Evolutionary conservation across 2,888 invertebrate species (phyloP).

Genomic region (Nebria salina): DNA sequence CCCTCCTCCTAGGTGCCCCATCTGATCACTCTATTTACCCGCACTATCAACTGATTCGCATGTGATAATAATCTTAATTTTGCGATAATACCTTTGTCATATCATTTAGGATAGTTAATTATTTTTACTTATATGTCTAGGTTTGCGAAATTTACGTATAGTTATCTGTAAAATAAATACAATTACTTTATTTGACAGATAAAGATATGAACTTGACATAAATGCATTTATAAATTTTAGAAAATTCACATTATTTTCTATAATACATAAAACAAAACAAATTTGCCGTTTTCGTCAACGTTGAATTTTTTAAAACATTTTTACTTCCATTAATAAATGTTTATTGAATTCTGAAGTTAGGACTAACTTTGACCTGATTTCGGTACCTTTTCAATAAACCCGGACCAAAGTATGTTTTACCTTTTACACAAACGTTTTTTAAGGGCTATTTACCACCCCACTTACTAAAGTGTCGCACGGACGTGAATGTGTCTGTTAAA

Average conservation of each 20-base stretch:
- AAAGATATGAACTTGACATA: not conserved
- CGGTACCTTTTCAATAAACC: too few species aligned
- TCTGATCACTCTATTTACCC: not conserved
- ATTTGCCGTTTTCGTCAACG: too few species aligned
- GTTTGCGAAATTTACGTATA: not conserved
- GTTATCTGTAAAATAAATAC: not conserved
- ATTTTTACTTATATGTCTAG: not conserved
- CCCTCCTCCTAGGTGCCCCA: not conserved
- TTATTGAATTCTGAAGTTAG: too few species aligned
- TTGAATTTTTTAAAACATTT: too few species aligned
- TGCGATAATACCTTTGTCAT: not conserved
- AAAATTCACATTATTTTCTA: too few species aligned
- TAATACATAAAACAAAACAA: too few species aligned
- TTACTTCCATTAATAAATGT: too few species aligned
- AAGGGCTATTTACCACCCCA: not conserved
- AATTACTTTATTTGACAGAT: not conserved
- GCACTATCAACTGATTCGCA: not conserved
- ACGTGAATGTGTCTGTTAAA: not conserved
- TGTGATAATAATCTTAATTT: not conserved
- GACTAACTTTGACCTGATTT: too few species aligned
- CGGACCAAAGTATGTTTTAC: too few species aligned
- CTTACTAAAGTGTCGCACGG: not conserved
- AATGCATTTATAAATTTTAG: not conserved
- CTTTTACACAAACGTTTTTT: not conserved
- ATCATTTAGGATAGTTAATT: not conserved